phyloP scores from a whole-genome alignment of 2,888 invertebrate species.

The Lissonota sp. region DNA sequence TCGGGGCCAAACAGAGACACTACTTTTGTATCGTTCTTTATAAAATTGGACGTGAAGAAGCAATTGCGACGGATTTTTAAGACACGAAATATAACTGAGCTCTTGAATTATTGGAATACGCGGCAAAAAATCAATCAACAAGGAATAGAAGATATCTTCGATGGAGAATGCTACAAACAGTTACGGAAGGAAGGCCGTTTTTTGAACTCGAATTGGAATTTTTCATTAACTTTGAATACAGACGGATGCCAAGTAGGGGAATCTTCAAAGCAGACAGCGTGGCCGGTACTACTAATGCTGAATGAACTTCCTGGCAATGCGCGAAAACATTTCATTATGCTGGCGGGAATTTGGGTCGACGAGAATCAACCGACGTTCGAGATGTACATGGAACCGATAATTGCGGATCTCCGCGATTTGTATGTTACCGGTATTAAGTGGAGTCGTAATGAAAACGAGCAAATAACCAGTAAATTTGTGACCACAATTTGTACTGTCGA shows the following conservation, averaged over 20 bases:
- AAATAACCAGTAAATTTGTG: slow-evolving; percentile 25
- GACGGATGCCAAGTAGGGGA: slow-evolving; percentile 37
- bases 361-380: slow-evolving; percentile 7
- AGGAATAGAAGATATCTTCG: slow-evolving; percentile 25
- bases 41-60: too few species aligned
- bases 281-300: slow-evolving; percentile 27
- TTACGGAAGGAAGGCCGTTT: slow-evolving; percentile 23
- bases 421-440: slow-evolving; percentile 19
- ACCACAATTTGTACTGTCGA: slow-evolving; percentile 24
- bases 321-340: slow-evolving; percentile 8
- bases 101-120: slow-evolving; percentile 34
- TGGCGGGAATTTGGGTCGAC: slow-evolving; percentile 21
- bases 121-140: slow-evolving; percentile 30
- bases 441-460: slow-evolving; percentile 8
- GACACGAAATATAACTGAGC: slow-evolving; percentile 35
- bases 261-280: slow-evolving; percentile 35
- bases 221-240: slow-evolving; percentile 39
- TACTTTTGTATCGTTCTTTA: too few species aligned
- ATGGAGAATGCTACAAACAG: slow-evolving; percentile 30
- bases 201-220: slow-evolving; percentile 28
- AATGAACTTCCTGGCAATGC: slow-evolving; percentile 18
- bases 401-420: slow-evolving; percentile 14
- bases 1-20: too few species aligned
- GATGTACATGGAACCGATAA: slow-evolving; percentile 18
- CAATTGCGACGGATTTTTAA: too few species aligned